Percentiles rank a stretch among this genome's conserved stretches.
phyloP scores from a whole-genome alignment of 2,888 invertebrate species.

The Panorpa germanica region DNA sequence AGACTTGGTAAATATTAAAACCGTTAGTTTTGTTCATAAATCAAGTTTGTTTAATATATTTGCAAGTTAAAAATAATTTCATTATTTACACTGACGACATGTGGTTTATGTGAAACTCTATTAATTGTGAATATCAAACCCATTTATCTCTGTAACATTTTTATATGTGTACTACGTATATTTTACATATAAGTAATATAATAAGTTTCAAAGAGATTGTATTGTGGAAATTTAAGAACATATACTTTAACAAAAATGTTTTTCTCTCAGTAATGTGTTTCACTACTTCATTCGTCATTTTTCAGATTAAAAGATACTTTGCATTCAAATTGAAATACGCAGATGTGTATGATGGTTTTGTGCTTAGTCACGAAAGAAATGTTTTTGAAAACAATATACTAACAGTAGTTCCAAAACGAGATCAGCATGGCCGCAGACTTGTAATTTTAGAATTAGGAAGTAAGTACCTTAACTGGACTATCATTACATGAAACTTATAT shows the following conservation, averaged over 20 bases:
- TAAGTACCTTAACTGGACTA: conserved; percentile 24
- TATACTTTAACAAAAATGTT: no score
- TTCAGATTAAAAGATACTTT: conserved; percentile 62
- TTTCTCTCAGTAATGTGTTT: no score
- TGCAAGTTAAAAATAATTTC: not conserved
- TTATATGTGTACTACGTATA: no score
- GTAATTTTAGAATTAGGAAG: conserved; percentile 66
- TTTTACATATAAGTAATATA: no score
- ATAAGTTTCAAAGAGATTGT: no score
- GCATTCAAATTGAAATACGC: conserved; percentile 58
- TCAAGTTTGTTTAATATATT: conserved; percentile 1
- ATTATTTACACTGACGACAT: no score
- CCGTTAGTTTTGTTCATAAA: not conserved
- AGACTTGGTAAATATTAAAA: conserved; percentile 38
- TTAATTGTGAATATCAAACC: no score
- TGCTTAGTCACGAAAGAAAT: conserved; percentile 55
- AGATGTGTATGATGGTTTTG: conserved; percentile 48
- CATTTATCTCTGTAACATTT: no score
- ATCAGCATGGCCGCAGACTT: conserved; percentile 59
- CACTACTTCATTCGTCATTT: no score
- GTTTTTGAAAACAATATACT: conserved; percentile 62
- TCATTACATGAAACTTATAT: conserved; percentile 1
- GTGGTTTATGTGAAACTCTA: no score
- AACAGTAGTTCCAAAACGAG: conserved; percentile 58
- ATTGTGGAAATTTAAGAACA: no score